These are phyloP conservation scores for Sialis lutaria DNA, from an alignment of 2,888 invertebrate species.

Conservation along the genomic window DNA sequence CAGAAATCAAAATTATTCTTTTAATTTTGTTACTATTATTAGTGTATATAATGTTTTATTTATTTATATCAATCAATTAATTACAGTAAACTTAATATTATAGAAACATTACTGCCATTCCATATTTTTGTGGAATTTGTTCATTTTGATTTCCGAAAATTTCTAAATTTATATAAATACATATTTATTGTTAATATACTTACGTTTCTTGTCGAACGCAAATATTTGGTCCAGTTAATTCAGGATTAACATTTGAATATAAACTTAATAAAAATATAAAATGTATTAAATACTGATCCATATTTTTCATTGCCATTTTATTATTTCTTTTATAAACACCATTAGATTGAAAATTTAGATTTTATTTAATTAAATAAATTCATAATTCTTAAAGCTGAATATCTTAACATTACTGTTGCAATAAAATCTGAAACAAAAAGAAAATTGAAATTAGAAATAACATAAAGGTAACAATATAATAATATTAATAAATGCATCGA, in stretches of 20 bases:
- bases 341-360: neutral
- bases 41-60: too few relatives aligned
- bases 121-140: neutral
- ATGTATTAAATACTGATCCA: neutral
- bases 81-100: too few relatives aligned
- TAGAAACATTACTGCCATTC: too few relatives aligned
- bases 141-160: conserved; percentile 1
- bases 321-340: neutral
- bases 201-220: conserved; percentile 62
- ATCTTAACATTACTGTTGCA: too few relatives aligned
- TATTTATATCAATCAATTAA: too few relatives aligned
- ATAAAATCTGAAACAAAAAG: too few relatives aligned
- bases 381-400: too few relatives aligned
- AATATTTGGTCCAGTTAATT: conserved; percentile 56
- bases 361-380: neutral
- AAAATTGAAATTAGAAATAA: too few relatives aligned
- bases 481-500: too few relatives aligned
- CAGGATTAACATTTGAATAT: conserved; percentile 4
- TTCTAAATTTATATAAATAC: neutral
- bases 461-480: too few relatives aligned
- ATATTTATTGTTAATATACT: conserved; percentile 22
- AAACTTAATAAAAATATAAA: conserved; percentile 4
- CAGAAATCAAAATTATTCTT: neutral
- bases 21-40: too few relatives aligned
- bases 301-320: neutral